Evolutionary conservation across 2,888 invertebrate species (phyloP), one percentile per base, ranked within the genome.

Genomic region (Anthrax anthrax): DNA sequence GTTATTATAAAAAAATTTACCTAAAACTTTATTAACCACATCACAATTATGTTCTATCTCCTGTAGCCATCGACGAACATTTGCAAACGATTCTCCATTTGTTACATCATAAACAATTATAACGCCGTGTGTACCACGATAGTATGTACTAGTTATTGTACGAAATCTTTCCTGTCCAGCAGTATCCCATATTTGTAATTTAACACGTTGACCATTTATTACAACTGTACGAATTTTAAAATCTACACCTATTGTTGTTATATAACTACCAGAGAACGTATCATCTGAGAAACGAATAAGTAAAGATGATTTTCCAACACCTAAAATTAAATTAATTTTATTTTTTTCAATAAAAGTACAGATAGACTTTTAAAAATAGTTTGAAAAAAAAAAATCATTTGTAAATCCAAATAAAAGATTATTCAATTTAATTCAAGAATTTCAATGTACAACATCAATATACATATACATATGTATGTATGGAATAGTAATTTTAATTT

Each of bases 41-140:
- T 98, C 97, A 80, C 98, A 98, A 75, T 99, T 97, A 67, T 95
- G 91, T 66, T 97, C 96, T 56, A 98, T 99, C 74, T 98, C 98
- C 66, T 95, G 92, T 46, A 99, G 75, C 98, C 98, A 98, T 64
- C 97, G 75, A 67, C 96, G 95, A 3, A 99, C 97, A 70, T 98
- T 99, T 51, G 95, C 95, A 72, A 99, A 98, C 43, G 96, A 94
- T 67, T 98, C 97, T 38, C 96, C 97, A 69, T 89, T 95, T 52
- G 91, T 92, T 44, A 98, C 97, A 76, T 99, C 98, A 71, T 98
- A 98, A 14, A 99, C 98, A 41, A 98, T 95, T 62, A 99, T 94
- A 51, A 99, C 98, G 51, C 98, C 98, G 70, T 98, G 97, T 42
- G 98, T 98, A 47, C 98, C 98, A 63, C 98, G 77, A 69, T 98